phyloP scores from a whole-genome alignment of 2,888 invertebrate species.

The Apamea monoglypha region DNA sequence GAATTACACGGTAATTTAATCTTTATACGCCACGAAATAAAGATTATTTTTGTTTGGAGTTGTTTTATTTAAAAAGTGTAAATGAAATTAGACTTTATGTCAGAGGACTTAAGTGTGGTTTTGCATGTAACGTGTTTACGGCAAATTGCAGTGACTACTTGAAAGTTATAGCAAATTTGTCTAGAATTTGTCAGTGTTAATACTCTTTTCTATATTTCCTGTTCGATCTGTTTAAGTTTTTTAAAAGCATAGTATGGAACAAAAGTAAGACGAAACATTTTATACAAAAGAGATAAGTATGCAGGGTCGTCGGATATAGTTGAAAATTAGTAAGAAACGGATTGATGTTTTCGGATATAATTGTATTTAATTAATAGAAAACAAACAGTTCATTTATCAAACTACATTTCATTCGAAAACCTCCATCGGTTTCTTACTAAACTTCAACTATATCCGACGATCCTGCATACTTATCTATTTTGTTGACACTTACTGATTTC shows the following conservation, averaged over 20 bases:
- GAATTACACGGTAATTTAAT: conserved; percentile 57
- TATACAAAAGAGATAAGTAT: too few relatives aligned
- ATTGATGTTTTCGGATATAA: too few relatives aligned
- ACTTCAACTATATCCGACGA: too few relatives aligned
- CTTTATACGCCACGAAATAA: conserved; percentile 36
- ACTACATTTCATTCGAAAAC: too few relatives aligned
- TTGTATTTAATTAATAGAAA: too few relatives aligned
- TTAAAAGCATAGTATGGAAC: neutral
- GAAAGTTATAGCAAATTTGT: conserved; percentile 60
- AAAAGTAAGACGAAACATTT: too few relatives aligned
- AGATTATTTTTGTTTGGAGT: conserved; percentile 38
- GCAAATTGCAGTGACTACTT: conserved; percentile 66
- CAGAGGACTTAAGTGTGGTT: neutral
- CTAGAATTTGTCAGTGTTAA: conserved; percentile 60
- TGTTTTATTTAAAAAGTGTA: neutral
- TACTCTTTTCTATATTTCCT: conserved; percentile 43
- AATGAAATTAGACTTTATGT: conserved; percentile 36
- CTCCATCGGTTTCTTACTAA: too few relatives aligned
- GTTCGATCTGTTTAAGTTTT: neutral
- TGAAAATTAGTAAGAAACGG: too few relatives aligned
- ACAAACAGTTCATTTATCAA: too few relatives aligned
- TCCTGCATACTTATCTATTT: too few relatives aligned
- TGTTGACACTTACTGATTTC: neutral
- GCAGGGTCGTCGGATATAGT: too few relatives aligned
- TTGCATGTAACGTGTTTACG: conserved; percentile 49